These are phyloP conservation scores for Poeciliopsis occidentalis DNA, from an alignment of 2,113 vertebrate genomes.

Conservation along the genomic window DNA sequence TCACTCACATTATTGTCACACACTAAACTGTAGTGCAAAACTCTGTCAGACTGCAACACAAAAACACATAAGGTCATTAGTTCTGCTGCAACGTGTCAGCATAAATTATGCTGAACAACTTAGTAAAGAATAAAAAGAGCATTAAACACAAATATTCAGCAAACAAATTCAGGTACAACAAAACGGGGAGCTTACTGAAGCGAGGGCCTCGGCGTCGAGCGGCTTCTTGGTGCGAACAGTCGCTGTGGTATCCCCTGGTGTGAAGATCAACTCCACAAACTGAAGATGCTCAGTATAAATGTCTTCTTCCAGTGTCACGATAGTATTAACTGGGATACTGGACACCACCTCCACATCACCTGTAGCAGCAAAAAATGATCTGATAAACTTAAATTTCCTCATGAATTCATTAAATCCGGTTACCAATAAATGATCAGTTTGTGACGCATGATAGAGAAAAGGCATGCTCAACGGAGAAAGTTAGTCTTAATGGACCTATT, in stretches of 20 bases:
- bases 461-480: neutral
- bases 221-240: conserved; percentile 53
- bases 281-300: neutral
- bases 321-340: conserved; percentile 6
- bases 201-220: conserved; percentile 61
- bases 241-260: conserved; percentile 12
- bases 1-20: conserved; percentile 59
- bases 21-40: conserved; percentile 56
- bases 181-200: neutral
- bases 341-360: conserved; percentile 65
- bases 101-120: neutral
- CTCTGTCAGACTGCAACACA: conserved; percentile 49
- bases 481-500: no score
- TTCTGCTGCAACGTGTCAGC: neutral
- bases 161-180: neutral
- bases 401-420: neutral
- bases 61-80: neutral
- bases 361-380: conserved; percentile 21
- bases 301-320: conserved; percentile 5
- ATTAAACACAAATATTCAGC: neutral
- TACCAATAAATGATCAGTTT: neutral
- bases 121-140: neutral
- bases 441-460: neutral
- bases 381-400: neutral
- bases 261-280: conserved; percentile 55